Evolutionary conservation across 92 coral and sea anemone genomes (phyloP).

Genomic region (Bergia sp.): DNA sequence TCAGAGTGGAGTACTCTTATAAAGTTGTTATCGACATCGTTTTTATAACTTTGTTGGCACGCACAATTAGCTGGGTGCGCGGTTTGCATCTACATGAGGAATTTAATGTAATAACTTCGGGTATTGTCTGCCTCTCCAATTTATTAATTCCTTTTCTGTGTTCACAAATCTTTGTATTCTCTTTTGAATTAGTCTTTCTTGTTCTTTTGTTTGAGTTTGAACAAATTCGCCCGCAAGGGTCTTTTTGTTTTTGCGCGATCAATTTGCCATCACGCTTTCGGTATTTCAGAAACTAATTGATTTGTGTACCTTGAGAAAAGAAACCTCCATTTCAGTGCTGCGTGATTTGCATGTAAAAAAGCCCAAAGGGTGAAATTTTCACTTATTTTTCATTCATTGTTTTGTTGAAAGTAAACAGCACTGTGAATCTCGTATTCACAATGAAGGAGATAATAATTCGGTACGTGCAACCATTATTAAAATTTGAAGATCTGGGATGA

Average conservation of each 20-base stretch:
- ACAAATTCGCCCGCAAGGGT: constrained; percentile 24
- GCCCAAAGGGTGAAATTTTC: constrained; percentile 6
- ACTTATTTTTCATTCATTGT: constrained; percentile 27
- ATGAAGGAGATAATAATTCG: not conserved
- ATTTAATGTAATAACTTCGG: constrained; percentile 4
- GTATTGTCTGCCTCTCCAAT: not conserved
- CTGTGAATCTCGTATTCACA: not conserved
- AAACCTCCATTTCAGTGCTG: not conserved
- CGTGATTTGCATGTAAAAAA: constrained; percentile 43
- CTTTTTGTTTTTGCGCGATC: constrained; percentile 21
- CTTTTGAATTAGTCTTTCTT: constrained; percentile 28
- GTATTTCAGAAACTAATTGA: constrained; percentile 28
- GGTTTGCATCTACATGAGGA: constrained; percentile 29
- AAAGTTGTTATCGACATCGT: not conserved
- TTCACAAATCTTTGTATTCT: constrained; percentile 27
- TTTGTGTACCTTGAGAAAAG: not conserved
- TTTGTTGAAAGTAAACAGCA: not conserved
- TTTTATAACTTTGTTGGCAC: not conserved
- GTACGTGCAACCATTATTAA: not conserved
- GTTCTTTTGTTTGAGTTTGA: constrained; percentile 15
- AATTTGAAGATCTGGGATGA: not conserved
- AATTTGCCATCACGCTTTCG: constrained; percentile 28
- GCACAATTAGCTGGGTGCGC: not conserved
- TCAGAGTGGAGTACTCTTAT: not conserved
- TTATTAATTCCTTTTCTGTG: constrained; percentile 25